Conservation (phyloP, 2,113 vertebrate species). For the Chionodraco myersi region DNA sequence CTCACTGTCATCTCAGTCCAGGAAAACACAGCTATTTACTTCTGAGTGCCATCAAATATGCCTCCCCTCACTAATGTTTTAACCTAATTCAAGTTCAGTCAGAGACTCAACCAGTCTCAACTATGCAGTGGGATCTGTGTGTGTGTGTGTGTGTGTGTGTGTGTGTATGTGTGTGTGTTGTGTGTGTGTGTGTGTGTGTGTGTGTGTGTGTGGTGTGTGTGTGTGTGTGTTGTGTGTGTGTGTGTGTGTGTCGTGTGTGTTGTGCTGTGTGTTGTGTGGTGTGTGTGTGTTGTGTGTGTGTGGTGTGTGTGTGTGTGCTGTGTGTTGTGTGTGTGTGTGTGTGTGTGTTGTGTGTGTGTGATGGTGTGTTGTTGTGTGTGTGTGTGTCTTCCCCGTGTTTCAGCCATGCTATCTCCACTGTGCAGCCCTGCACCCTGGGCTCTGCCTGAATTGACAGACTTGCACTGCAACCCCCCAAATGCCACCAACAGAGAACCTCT, state of each 20-base stretch:
- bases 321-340: no score
- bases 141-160: constrained; percentile 17
- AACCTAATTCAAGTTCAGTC: constrained; percentile 24
- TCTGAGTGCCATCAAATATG: neutral
- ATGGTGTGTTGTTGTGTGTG: no score
- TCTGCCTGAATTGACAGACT: constrained; percentile 42
- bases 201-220: neutral
- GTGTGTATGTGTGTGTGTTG: neutral
- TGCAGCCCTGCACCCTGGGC: constrained; percentile 64
- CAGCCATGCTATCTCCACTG: constrained; percentile 58
- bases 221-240: constrained; percentile 2
- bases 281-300: no score
- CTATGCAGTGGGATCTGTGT: neutral
- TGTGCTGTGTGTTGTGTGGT: no score
- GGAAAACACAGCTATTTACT: neutral
- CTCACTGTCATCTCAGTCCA: neutral
- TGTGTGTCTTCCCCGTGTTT: no score
- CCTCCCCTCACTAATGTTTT: constrained; percentile 8
- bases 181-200: neutral
- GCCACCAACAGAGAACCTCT: constrained; percentile 30
- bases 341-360: no score
- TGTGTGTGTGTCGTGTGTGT: neutral
- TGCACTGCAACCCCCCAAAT: constrained; percentile 28
- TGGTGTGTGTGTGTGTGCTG: no score
- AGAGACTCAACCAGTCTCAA: constrained; percentile 33